Conservation (phyloP, 2,113 vertebrate species). For the Sturnira hondurensis region DNA sequence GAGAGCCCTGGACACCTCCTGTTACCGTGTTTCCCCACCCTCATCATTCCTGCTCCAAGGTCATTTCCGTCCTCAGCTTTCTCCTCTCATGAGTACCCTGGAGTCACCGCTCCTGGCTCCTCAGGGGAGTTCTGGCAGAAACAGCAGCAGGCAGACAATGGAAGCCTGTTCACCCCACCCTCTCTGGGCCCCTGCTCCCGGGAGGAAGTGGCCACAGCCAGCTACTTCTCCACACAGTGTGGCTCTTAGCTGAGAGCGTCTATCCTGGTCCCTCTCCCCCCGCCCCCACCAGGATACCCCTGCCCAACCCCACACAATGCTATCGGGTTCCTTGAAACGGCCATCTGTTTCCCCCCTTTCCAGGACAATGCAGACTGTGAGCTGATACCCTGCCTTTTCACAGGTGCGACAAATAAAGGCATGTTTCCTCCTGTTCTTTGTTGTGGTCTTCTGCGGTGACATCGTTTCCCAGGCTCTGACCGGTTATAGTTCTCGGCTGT, state of each 20-base stretch:
- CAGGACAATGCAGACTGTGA: not conserved
- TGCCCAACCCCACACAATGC: slow-evolving; percentile 37
- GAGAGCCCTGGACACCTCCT: not conserved
- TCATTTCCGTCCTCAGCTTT: not conserved
- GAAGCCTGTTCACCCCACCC: not conserved
- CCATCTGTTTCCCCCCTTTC: slow-evolving; percentile 43
- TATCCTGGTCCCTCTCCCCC: not conserved
- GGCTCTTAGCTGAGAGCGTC: not conserved
- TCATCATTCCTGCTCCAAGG: not conserved
- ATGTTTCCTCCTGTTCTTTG: not conserved
- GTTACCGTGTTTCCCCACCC: not conserved
- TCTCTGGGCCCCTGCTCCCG: not conserved
- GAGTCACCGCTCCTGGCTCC: not conserved
- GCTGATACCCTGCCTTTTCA: not conserved
- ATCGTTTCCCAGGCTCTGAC: not conserved
- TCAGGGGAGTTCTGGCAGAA: not conserved
- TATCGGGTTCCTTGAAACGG: slow-evolving; percentile 19
- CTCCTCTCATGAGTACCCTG: not conserved
- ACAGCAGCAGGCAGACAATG: not conserved
- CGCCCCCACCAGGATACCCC: not conserved
- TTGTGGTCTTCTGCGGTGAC: not conserved
- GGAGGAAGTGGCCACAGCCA: not conserved
- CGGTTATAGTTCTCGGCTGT: not conserved
- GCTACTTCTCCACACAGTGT: not conserved
- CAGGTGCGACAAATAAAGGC: not conserved